phyloP scores from a whole-genome alignment of 2,888 invertebrate species.

The Agrochola litura region DNA sequence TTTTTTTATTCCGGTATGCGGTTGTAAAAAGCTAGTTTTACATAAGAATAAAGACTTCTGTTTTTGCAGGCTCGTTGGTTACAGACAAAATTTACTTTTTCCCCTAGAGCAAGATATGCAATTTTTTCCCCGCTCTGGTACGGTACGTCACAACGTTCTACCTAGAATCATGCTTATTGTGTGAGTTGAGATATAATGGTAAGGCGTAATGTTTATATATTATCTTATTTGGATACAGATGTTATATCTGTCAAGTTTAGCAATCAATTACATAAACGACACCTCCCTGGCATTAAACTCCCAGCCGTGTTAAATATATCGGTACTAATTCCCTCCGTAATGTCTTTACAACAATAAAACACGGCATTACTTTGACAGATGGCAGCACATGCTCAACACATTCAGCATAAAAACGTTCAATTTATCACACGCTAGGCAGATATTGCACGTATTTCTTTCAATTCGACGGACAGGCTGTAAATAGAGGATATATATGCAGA shows the following conservation, averaged over 20 bases:
- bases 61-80: too few species aligned
- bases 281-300: not conserved
- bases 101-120: too few species aligned
- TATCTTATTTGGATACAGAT: too few species aligned
- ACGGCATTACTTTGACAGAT: constrained; percentile 25
- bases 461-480: not conserved
- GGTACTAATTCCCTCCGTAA: not conserved
- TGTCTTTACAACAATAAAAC: constrained; percentile 22
- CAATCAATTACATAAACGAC: too few species aligned
- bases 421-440: constrained; percentile 26
- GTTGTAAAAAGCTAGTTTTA: too few species aligned
- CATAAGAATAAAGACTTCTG: too few species aligned
- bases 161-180: not conserved
- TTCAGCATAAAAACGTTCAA: constrained; percentile 22
- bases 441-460: constrained; percentile 33
- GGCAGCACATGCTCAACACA: constrained; percentile 4
- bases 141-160: not conserved
- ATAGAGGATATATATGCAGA: constrained; percentile 49
- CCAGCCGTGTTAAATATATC: not conserved
- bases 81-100: too few species aligned
- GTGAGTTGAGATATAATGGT: too few species aligned
- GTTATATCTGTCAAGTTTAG: too few species aligned
- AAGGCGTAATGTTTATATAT: too few species aligned
- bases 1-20: too few species aligned
- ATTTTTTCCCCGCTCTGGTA: too few species aligned